Conservation (phyloP, 2,888 invertebrate species). For the Folsomia manolachei region DNA sequence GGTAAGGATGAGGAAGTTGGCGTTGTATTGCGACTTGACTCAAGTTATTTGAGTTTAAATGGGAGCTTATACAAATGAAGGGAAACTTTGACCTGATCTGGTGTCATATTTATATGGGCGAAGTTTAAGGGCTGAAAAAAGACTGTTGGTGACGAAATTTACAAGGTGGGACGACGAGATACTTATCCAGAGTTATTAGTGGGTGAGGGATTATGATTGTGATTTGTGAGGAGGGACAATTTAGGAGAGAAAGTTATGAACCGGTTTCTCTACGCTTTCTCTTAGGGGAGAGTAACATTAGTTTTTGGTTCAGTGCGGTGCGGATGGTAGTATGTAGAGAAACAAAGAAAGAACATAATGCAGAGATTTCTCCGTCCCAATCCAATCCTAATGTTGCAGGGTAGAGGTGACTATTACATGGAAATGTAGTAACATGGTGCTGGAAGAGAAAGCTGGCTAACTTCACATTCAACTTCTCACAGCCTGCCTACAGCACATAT, state of each 20-base stretch:
- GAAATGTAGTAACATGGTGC: too few species aligned
- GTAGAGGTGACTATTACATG: not conserved
- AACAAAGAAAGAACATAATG: conserved; percentile 15
- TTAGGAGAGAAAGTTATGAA: not conserved
- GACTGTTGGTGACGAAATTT: too few species aligned
- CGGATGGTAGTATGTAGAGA: not conserved
- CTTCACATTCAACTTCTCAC: not conserved
- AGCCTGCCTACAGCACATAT: not conserved
- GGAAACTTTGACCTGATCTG: too few species aligned
- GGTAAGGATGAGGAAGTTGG: too few species aligned
- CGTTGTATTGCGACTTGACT: not conserved
- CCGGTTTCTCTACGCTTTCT: not conserved
- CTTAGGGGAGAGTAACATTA: too few species aligned
- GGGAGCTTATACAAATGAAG: not conserved
- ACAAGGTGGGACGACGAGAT: too few species aligned
- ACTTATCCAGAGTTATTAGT: not conserved
- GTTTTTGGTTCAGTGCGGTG: not conserved
- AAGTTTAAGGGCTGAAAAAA: too few species aligned
- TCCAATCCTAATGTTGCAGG: not conserved
- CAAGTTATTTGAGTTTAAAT: not conserved
- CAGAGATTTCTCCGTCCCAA: conserved; percentile 18
- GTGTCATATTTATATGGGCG: too few species aligned
- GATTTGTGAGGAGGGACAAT: not conserved
- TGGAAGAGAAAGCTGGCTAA: too few species aligned
- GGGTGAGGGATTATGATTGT: not conserved